phyloP scores from a whole-genome alignment of 1,140 invertebrate genomes.

The Alviniconcha marisindica region DNA sequence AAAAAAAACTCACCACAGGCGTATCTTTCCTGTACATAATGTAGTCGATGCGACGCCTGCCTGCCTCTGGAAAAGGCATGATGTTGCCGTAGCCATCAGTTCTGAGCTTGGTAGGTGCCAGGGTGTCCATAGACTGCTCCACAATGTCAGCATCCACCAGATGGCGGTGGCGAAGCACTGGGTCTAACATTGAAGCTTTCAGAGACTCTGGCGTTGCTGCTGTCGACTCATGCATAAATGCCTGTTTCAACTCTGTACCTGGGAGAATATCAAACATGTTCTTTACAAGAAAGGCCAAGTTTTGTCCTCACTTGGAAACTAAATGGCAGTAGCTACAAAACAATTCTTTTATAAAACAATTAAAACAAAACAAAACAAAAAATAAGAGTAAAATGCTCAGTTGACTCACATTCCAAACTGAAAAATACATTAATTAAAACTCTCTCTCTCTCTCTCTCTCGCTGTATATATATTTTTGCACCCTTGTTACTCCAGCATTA shows the following conservation, averaged over 20 bases:
- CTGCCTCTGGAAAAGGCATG: slow-evolving; percentile 46
- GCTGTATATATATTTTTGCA: too few species aligned
- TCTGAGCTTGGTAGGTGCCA: slow-evolving; percentile 41
- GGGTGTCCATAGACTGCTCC: slow-evolving; percentile 44
- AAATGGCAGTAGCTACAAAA: too few species aligned
- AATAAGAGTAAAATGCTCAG: too few species aligned
- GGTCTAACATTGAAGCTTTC: slow-evolving; percentile 47
- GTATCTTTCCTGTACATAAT: slow-evolving; percentile 47
- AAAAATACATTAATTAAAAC: too few species aligned
- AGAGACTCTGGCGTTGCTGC: slow-evolving; percentile 51
- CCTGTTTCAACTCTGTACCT: slow-evolving; percentile 54
- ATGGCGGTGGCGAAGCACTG: slow-evolving; percentile 50
- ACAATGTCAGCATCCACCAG: slow-evolving; percentile 55
- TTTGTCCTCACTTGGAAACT: too few species aligned
- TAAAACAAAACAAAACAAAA: too few species aligned
- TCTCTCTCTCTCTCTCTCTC: too few species aligned
- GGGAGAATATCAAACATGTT: too few species aligned
- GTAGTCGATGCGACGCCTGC: slow-evolving; percentile 56
- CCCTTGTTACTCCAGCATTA: too few species aligned
- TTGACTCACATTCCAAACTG: too few species aligned
- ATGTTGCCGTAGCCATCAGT: slow-evolving; percentile 51
- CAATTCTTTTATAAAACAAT: too few species aligned
- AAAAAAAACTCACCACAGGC: slow-evolving; percentile 49
- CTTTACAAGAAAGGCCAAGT: too few species aligned
- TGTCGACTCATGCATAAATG: slow-evolving; percentile 44